A percentile compares a stretch with the other conserved stretches of the same genome.
These are phyloP conservation scores for Rotaria sp. DNA, from an alignment of 2,888 invertebrate species.

Conservation along the genomic window DNA sequence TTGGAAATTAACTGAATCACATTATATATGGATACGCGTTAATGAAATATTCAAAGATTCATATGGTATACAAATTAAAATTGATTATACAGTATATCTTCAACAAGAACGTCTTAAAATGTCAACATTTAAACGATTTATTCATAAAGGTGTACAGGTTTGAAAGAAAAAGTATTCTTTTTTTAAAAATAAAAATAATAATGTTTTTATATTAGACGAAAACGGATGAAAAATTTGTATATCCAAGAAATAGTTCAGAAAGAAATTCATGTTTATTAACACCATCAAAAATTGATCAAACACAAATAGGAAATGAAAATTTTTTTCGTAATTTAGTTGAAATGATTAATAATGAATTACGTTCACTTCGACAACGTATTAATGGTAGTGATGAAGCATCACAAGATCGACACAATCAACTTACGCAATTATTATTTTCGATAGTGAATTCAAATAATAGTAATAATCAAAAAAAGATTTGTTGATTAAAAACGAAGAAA, in stretches of 20 bases:
- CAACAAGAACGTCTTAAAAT: background rate
- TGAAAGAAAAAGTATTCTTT: background rate
- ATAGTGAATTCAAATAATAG: background rate
- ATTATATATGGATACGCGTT: slow-evolving; percentile 1
- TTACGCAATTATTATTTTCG: background rate
- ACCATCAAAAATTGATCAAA: background rate
- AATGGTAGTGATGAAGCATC: background rate
- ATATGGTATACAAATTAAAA: background rate
- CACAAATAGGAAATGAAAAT: background rate
- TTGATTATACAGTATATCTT: slow-evolving; percentile 6
- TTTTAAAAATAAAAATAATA: background rate
- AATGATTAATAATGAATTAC: background rate
- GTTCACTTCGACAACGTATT: background rate
- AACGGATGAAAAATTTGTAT: background rate
- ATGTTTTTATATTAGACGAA: background rate
- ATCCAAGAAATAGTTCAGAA: background rate
- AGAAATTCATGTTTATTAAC: background rate
- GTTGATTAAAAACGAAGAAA: background rate
- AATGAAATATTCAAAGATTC: background rate
- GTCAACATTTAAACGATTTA: background rate
- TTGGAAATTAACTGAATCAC: slow-evolving; percentile 24
- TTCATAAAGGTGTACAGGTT: background rate
- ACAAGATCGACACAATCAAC: slow-evolving; percentile 7
- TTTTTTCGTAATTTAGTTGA: background rate
- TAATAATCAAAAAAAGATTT: background rate